Percentiles rank a stretch among this genome's conserved stretches.
These are phyloP conservation scores for Tachycineta bicolor DNA, from an alignment of 2,113 vertebrate species.

Conservation along the genomic window DNA sequence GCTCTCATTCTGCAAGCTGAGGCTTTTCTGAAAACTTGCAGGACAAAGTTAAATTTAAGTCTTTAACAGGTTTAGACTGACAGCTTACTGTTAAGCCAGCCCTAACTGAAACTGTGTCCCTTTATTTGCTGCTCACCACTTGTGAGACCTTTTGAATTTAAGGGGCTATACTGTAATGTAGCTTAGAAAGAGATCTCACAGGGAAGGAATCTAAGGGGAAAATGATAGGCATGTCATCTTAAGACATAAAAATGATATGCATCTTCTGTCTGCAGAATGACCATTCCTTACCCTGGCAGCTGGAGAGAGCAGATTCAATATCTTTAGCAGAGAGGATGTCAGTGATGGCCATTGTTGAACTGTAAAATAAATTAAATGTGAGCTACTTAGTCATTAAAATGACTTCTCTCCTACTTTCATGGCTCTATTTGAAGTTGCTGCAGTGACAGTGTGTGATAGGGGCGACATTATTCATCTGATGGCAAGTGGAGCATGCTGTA, in stretches of 20 bases:
- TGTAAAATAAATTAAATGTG: constrained; percentile 45
- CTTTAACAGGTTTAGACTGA: neutral
- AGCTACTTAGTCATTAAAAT: constrained; percentile 42
- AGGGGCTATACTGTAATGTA: neutral
- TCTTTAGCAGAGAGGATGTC: constrained; percentile 76
- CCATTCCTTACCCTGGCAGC: constrained; percentile 76
- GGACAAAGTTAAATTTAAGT: neutral
- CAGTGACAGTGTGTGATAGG: constrained; percentile 27
- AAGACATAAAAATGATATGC: constrained; percentile 58
- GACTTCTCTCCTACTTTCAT: neutral
- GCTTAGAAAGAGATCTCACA: constrained; percentile 28
- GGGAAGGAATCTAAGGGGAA: constrained; percentile 38
- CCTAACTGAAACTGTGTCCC: neutral
- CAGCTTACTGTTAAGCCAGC: neutral
- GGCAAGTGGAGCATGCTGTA: neutral
- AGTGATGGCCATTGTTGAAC: constrained; percentile 72
- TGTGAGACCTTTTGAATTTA: neutral
- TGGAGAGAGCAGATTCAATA: constrained; percentile 73
- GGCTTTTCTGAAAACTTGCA: neutral
- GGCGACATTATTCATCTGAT: constrained; percentile 15
- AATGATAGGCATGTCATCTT: constrained; percentile 47
- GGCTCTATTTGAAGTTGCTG: constrained; percentile 52
- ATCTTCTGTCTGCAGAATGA: constrained; percentile 38
- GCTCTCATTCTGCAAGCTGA: neutral
- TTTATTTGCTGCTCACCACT: neutral